A percentile compares a stretch with the other conserved stretches of the same genome.
phyloP scores from a whole-genome alignment of 2,113 vertebrate genomes.

The Saguinus midas region DNA sequence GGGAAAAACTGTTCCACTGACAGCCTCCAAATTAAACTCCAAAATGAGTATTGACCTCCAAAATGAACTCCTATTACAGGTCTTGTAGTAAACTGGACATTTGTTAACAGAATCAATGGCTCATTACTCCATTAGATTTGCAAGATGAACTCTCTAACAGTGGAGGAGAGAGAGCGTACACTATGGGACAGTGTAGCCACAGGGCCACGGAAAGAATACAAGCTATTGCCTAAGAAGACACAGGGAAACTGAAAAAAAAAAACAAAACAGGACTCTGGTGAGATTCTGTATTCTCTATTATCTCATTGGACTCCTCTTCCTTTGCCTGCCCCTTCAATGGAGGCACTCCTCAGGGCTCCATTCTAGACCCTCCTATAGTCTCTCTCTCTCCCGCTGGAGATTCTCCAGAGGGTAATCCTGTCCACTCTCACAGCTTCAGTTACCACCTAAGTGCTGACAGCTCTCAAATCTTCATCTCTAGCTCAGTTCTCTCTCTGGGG shows the following conservation, averaged over 20 bases:
- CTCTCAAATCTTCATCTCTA: background rate
- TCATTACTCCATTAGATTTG: slow-evolving; percentile 74
- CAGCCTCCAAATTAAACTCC: slow-evolving; percentile 79
- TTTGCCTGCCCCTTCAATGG: background rate
- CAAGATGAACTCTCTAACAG: slow-evolving; percentile 73
- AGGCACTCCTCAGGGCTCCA: background rate
- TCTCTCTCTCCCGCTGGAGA: background rate
- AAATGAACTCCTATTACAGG: slow-evolving; percentile 77
- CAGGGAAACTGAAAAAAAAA: background rate
- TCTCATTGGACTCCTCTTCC: background rate
- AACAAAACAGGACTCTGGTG: background rate
- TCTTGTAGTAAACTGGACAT: slow-evolving; percentile 67
- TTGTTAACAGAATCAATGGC: slow-evolving; percentile 76
- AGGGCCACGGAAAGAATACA: background rate
- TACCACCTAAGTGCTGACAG: background rate
- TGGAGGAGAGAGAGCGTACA: slow-evolving; percentile 61
- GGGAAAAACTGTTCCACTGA: slow-evolving; percentile 80
- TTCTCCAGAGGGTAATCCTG: background rate
- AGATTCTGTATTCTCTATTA: background rate
- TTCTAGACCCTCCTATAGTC: background rate
- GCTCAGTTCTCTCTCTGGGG: background rate
- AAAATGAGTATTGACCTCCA: slow-evolving; percentile 84
- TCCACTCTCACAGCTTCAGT: background rate
- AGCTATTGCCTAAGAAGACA: background rate
- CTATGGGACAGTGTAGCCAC: background rate